Base-by-base conservation (phyloP, 2,888 invertebrate genomes). In the Pediacus dermestoides region DNA sequence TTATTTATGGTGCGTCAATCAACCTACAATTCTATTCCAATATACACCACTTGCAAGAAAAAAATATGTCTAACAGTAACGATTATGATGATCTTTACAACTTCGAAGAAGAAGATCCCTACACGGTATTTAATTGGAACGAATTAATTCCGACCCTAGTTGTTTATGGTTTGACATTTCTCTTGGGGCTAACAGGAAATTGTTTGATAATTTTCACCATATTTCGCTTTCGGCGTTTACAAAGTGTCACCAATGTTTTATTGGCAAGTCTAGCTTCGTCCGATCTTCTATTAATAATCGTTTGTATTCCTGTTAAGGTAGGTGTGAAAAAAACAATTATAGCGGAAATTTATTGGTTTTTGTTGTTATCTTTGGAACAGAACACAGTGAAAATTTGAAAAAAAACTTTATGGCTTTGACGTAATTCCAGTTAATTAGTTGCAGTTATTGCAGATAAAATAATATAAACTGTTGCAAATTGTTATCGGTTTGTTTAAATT, bases 291-390 rank as follows among this genome's bases (percentile, higher is more conserved):
- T 74, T 85, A 28, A 80, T 84, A 39, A 67, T 77, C 39, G 73
- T 83, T 57, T 85, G 84, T 65, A 80, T 84, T 42, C 84, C 85
- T 4, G 78, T 84, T 8, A 83, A 82, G 76, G 82, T 82, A 66
- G 70, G 70, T 40, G 22, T 16, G n/a, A n/a, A n/a, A n/a, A n/a
- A n/a, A n/a, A n/a, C n/a, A n/a, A n/a, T n/a, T n/a, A n/a, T n/a
- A n/a, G n/a, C n/a, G n/a, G n/a, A n/a, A n/a, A n/a, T n/a, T n/a
- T n/a, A n/a, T n/a, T n/a, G n/a, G n/a, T n/a, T n/a, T n/a, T n/a
- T n/a, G n/a, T n/a, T n/a, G n/a, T n/a, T n/a, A n/a, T n/a, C n/a
- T n/a, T n/a, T n/a, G n/a, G n/a, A n/a, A n/a, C n/a, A n/a, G n/a
- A n/a, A n/a, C n/a, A n/a, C n/a, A n/a, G n/a, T n/a, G n/a, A n/a